phyloP scores from a whole-genome alignment of 2,888 invertebrate species.

The Lithophane leautieri region DNA sequence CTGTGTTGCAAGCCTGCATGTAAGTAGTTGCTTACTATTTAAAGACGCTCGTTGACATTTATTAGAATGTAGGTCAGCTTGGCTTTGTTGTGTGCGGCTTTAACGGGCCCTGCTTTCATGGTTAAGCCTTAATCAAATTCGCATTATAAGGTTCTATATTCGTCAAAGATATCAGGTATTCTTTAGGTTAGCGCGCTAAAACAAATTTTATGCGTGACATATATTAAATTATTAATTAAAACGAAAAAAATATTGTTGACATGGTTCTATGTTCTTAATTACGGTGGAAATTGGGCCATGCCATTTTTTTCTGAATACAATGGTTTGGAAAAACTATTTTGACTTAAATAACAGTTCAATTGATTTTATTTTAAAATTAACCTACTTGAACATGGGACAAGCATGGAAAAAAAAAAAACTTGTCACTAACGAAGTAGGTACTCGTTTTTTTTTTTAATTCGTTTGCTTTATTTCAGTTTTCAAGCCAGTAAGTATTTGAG shows the following conservation, averaged over 20 bases:
- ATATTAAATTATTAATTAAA: slow-evolving; percentile 20
- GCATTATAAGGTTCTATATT: slow-evolving; percentile 48
- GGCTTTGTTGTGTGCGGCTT: slow-evolving; percentile 72
- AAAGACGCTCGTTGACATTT: slow-evolving; percentile 73
- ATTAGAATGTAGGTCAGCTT: slow-evolving; percentile 77
- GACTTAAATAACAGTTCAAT: background rate
- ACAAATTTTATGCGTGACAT: slow-evolving; percentile 18
- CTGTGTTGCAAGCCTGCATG: slow-evolving; percentile 73
- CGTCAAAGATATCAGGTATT: slow-evolving; percentile 14
- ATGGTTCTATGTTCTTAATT: slow-evolving; percentile 17
- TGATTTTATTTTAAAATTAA: background rate
- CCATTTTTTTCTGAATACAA: background rate
- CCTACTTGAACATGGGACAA: background rate
- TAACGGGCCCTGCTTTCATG: slow-evolving; percentile 68
- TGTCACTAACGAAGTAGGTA: background rate
- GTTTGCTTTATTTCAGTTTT: slow-evolving; percentile 8
- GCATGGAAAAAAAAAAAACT: background rate
- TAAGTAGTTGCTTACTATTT: slow-evolving; percentile 81
- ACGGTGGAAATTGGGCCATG: background rate
- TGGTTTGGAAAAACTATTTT: background rate
- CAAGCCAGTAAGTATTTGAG: slow-evolving; percentile 3
- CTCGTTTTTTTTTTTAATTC: slow-evolving; percentile 22
- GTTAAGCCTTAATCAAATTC: slow-evolving; percentile 63
- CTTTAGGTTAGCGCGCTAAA: slow-evolving; percentile 5
- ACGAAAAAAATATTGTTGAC: slow-evolving; percentile 10